Conservation (phyloP, 2,888 invertebrate species). For the Amphipyra tragopoginis region DNA sequence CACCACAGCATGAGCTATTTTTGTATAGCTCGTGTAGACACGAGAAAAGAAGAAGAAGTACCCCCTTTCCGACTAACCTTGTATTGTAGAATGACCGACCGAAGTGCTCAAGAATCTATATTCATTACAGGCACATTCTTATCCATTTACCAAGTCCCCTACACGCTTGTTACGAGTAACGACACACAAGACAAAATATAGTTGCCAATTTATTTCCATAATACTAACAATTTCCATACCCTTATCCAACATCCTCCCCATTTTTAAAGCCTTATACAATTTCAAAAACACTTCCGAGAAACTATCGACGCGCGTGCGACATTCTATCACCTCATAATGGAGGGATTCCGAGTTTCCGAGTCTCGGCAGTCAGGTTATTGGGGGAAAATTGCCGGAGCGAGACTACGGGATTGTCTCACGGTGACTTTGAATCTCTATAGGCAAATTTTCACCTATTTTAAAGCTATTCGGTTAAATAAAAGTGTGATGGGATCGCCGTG, state of each 20-base stretch:
- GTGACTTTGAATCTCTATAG: constrained; percentile 13
- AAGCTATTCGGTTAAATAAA: background rate
- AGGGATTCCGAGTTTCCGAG: constrained; percentile 15
- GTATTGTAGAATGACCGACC: no score
- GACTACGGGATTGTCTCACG: constrained; percentile 33
- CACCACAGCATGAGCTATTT: no score
- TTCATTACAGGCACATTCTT: no score
- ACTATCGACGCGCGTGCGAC: constrained; percentile 40
- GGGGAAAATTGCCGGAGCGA: constrained; percentile 42
- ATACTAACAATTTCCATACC: constrained; percentile 36
- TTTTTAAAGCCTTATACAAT: constrained; percentile 52
- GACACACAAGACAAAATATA: constrained; percentile 16
- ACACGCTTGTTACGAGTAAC: background rate
- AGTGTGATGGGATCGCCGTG: background rate
- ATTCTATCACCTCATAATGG: constrained; percentile 47
- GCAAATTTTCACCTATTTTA: constrained; percentile 19
- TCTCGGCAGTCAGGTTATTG: constrained; percentile 11
- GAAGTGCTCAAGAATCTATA: no score
- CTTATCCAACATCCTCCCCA: constrained; percentile 26
- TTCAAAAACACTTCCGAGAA: constrained; percentile 34
- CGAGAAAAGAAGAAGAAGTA: no score
- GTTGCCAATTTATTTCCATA: constrained; percentile 45
- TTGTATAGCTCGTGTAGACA: no score
- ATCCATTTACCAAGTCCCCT: constrained; percentile 6
- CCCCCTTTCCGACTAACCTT: no score